Evolutionary conservation across 2,113 vertebrate species (phyloP), one percentile per base, ranked within the genome.

Genomic region (Cygnus atratus): DNA sequence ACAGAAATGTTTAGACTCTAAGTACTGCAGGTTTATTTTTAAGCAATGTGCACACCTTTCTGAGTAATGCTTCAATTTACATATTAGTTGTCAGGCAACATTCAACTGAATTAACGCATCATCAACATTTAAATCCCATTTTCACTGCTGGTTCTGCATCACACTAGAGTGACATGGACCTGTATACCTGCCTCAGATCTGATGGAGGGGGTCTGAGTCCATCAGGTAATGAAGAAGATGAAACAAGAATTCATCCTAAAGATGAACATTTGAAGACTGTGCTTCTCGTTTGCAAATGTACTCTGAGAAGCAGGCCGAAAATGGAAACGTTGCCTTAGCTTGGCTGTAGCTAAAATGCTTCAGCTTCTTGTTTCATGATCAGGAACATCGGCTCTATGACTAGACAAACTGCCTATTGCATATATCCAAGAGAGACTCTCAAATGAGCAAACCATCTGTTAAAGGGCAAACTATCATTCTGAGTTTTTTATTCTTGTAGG

Each of bases 21-120:
- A 84, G 31, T 46, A 48, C 28, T 52, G 66, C 37, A 44, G 44
- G 18, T 71, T 6, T 46, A 13, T 44, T 70, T 54, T 80, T 58
- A 59, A 87, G 63, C 63, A 54, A 0, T 5, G 15, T 24, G 54
- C 44, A 65, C 28, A 66, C 17, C 46, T 78, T 43, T 87, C 41
- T 90, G 21, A 96, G 86, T 86, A 95, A 87, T 76, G 90, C 92
- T 97, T 97, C 89, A 81, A 91, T 93, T 96, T 95, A 83, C 57
- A 48, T 65, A 43, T 74, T 92, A 67, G 85, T 94, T 96, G 79
- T 82, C 54, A 90, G 95, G 78, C 76, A 96, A 96, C 97, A 92
- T 92, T 83, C 86, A 95, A 82, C 76, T 74, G 74, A 97, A 93
- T 96, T 94, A 84, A 95, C 94, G 80, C 81, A 66, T 68, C 82